These are phyloP conservation scores for Pyrochroa serraticornis DNA, from an alignment of 2,888 invertebrate genomes.

Conservation along the genomic window DNA sequence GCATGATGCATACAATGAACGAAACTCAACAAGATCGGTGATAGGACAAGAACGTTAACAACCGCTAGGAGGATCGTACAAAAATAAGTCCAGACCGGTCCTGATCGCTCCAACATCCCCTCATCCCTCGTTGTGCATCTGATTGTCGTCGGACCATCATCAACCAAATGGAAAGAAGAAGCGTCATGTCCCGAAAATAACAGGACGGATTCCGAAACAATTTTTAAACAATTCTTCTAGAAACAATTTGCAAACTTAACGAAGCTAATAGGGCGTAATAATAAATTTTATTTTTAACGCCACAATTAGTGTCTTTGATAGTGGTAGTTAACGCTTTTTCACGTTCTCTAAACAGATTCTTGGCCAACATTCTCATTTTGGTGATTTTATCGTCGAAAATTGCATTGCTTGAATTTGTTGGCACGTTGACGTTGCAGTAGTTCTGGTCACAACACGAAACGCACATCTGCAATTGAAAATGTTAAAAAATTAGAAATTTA, in stretches of 20 bases:
- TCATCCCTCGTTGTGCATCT: constrained; percentile 6
- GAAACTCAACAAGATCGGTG: background rate
- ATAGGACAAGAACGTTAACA: background rate
- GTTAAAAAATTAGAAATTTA: constrained; percentile 5
- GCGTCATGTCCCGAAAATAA: too few relatives aligned
- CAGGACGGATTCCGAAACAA: background rate
- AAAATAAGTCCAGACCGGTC: constrained; percentile 10
- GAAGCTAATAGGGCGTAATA: background rate
- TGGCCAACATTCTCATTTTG: constrained; percentile 57
- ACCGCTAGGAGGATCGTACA: constrained; percentile 8
- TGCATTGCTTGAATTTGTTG: constrained; percentile 65
- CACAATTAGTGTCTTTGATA: constrained; percentile 49
- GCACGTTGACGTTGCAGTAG: constrained; percentile 67
- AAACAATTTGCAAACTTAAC: constrained; percentile 10
- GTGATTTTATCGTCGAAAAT: constrained; percentile 60
- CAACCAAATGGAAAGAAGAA: background rate
- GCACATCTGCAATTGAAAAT: constrained; percentile 60
- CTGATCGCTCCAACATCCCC: background rate
- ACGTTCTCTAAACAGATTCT: constrained; percentile 54
- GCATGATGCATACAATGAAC: background rate
- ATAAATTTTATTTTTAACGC: constrained; percentile 49
- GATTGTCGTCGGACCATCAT: constrained; percentile 11
- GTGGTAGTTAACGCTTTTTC: constrained; percentile 57
- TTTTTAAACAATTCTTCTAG: constrained; percentile 2
- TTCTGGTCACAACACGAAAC: constrained; percentile 69